phyloP scores from a whole-genome alignment of 2,797 vertebrate genomes.

The Pantherophis alleghaniensis region DNA sequence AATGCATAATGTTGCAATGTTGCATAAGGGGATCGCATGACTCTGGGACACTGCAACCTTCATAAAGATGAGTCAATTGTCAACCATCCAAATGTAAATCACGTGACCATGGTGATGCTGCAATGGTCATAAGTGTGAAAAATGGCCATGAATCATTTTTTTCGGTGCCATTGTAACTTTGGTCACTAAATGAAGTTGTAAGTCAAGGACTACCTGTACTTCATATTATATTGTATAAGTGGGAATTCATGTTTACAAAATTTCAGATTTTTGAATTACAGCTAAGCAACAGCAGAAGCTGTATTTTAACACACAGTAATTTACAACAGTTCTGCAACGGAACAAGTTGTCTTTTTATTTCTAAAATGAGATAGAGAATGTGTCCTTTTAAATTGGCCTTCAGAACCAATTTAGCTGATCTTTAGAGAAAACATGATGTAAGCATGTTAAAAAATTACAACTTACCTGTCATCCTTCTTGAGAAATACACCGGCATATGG shows the following conservation, averaged over 20 bases:
- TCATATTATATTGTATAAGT: not conserved
- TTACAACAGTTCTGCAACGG: not conserved
- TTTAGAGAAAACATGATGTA: not conserved
- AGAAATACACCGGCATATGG: constrained; percentile 95
- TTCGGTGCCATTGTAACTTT: too few relatives aligned
- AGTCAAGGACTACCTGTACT: too few relatives aligned
- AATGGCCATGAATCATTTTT: too few relatives aligned
- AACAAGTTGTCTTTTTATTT: not conserved
- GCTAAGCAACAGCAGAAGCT: not conserved
- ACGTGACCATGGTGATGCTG: too few relatives aligned
- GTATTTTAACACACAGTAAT: not conserved
- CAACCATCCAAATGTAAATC: too few relatives aligned
- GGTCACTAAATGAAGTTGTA: too few relatives aligned
- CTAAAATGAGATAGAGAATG: not conserved
- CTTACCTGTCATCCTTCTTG: constrained; percentile 91
- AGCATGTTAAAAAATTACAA: not conserved
- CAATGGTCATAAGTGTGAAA: too few relatives aligned
- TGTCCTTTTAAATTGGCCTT: not conserved
- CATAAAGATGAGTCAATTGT: too few relatives aligned
- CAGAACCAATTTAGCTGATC: not conserved
- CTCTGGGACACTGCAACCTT: too few relatives aligned
- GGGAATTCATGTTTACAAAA: not conserved
- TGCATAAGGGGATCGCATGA: too few relatives aligned
- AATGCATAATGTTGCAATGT: too few relatives aligned
- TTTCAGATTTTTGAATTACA: not conserved